A percentile compares a stretch with the other conserved stretches of the same genome.
Conservation (phyloP, 2,113 vertebrate species). For the Pelmatolapia mariae region DNA sequence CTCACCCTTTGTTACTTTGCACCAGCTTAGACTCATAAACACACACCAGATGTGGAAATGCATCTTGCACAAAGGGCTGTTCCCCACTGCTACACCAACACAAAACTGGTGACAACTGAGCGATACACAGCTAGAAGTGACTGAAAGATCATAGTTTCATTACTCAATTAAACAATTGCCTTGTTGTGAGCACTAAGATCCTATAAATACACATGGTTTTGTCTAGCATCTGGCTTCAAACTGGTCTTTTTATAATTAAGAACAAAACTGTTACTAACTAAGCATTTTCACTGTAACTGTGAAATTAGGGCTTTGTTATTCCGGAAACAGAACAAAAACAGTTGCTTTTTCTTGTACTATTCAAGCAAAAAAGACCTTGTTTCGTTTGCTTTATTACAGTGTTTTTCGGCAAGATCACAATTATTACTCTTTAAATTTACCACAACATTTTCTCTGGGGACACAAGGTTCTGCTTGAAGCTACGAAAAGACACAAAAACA, state of each 20-base stretch:
- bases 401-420: neutral
- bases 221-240: neutral
- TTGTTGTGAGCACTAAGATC: neutral
- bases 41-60: conserved; percentile 1
- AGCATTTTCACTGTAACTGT: neutral
- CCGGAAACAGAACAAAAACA: neutral
- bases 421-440: neutral
- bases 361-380: neutral
- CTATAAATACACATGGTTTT: neutral
- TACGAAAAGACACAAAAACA: neutral
- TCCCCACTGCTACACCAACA: neutral
- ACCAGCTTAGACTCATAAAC: neutral
- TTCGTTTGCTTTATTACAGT: neutral
- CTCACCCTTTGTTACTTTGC: neutral
- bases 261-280: neutral
- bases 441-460: neutral
- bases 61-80: neutral
- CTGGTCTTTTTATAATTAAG: neutral
- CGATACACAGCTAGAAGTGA: neutral
- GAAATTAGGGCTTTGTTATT: neutral
- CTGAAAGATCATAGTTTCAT: neutral
- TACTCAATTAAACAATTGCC: neutral
- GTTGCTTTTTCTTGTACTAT: neutral
- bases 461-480: neutral
- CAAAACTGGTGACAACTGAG: neutral